Evolutionary conservation across 2,113 vertebrate genomes (phyloP).

Genomic region (Marcusenius ussheri): DNA sequence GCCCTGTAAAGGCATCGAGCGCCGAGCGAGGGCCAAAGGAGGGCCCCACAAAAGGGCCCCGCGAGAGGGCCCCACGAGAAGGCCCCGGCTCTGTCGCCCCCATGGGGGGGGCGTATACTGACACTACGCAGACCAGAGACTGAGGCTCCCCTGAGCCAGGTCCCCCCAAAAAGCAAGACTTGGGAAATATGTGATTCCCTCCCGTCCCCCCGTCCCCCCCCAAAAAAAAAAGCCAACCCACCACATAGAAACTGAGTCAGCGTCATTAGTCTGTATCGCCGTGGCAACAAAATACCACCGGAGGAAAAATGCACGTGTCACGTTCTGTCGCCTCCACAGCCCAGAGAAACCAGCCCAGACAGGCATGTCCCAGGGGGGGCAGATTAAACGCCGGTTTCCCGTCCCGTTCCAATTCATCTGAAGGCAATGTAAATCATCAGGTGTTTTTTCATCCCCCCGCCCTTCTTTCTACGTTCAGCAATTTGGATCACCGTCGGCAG

Average conservation of each 20-base stretch:
- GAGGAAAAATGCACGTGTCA: slow-evolving; percentile 4
- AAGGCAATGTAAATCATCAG: not conserved
- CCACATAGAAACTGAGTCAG: not conserved
- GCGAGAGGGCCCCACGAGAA: not conserved
- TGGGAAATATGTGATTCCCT: not conserved
- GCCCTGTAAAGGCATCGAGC: not conserved
- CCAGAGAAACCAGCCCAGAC: not conserved
- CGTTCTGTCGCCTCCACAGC: not conserved
- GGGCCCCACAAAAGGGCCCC: not conserved
- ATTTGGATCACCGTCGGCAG: not conserved
- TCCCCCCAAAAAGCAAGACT: not conserved
- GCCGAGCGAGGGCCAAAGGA: not conserved
- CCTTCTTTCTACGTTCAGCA: not conserved
- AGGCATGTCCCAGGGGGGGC: not conserved
- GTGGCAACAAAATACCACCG: not conserved
- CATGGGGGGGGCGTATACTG: not conserved
- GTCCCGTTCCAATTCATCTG: not conserved
- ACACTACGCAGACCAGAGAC: not conserved
- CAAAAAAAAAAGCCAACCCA: not conserved
- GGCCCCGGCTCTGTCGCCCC: not conserved
- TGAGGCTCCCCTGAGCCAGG: not conserved
- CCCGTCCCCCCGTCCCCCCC: no score
- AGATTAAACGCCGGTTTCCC: not conserved
- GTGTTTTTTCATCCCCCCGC: not conserved
- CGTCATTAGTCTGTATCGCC: not conserved